These are phyloP conservation scores for Salvator merianae DNA, from an alignment of 2,113 vertebrate genomes.

Conservation along the genomic window DNA sequence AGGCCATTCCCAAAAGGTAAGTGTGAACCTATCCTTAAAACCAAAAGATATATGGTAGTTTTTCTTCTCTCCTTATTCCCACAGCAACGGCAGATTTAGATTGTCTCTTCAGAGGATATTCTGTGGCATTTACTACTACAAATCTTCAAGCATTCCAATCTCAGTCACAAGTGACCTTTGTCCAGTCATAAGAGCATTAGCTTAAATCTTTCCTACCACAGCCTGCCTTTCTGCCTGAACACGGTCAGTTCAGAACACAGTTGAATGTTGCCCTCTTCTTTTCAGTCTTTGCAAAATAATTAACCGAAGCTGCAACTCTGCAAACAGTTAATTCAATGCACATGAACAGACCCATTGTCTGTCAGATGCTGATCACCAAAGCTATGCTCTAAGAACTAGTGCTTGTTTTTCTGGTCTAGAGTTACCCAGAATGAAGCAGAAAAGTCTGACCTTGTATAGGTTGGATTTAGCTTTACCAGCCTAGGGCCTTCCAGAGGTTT, in stretches of 20 bases:
- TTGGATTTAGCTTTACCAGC: too few species aligned
- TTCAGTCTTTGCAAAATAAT: slow-evolving; percentile 7
- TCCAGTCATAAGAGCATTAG: slow-evolving; percentile 19
- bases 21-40: too few species aligned
- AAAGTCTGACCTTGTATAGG: not conserved
- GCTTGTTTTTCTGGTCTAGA: not conserved
- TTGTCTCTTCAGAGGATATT: slow-evolving; percentile 8
- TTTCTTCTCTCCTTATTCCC: not conserved
- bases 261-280: slow-evolving; percentile 30
- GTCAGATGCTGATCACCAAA: not conserved
- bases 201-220: slow-evolving; percentile 36
- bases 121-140: slow-evolving; percentile 18
- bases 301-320: not conserved
- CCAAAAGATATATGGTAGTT: not conserved
- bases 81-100: not conserved
- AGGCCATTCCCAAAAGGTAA: too few species aligned
- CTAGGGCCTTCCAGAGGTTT: too few species aligned
- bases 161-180: slow-evolving; percentile 49
- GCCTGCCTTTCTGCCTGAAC: slow-evolving; percentile 25
- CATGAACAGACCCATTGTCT: not conserved
- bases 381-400: not conserved
- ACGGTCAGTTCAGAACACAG: not conserved
- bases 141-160: slow-evolving; percentile 18
- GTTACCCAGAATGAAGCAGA: not conserved
- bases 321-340: not conserved